Evolutionary conservation across 2,888 invertebrate species (phyloP), one percentile per base, ranked within the genome.

Genomic region (Piscicola geometra): DNA sequence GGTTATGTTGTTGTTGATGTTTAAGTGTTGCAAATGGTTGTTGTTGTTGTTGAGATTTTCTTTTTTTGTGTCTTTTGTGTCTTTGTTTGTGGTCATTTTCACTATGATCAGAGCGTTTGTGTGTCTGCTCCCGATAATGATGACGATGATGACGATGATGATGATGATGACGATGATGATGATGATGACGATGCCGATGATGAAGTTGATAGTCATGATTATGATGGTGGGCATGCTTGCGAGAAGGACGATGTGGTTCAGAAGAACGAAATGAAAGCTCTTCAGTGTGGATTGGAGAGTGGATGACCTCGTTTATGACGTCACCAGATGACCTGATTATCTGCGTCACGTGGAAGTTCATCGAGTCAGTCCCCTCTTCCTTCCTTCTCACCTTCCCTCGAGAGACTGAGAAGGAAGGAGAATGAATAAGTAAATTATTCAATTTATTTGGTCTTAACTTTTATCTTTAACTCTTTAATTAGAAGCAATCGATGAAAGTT

Each of bases 101-200:
- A 5, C n/a, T 5, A 56, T 56, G 60, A 25, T 56, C n/a, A 25
- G 25, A 25, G n/a, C n/a, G 5, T 56, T 18, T 56, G 5, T 56
- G n/a, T 5, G n/a, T 3, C 3, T 25, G 3, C 3, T 25, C 5
- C 3, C 25, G 60, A 56, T 18, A n/a, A 25, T 56, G 60, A 56
- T 21, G 60, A 56, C 12, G 60, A 56, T 25, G 25, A 5, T 56
- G 60, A 56, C n/a, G 60, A 18, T 56, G 60, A 3, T 56, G 60
- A 56, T 56, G 60, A 56, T 56, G 60, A 56, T 25, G 60, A 56
- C n/a, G 60, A 25, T 56, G 60, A 56, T 56, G 21, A 56, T 25
- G 21, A 3, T 56, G 60, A 25, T 56, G 60, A 3, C n/a, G 60
- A 5, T 56, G 60, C 3, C n/a, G 21, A 56, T n/a, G 60, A 56